These are phyloP conservation scores for Coccyzus lansbergi DNA, from an alignment of 2,797 vertebrate species.

Conservation along the genomic window DNA sequence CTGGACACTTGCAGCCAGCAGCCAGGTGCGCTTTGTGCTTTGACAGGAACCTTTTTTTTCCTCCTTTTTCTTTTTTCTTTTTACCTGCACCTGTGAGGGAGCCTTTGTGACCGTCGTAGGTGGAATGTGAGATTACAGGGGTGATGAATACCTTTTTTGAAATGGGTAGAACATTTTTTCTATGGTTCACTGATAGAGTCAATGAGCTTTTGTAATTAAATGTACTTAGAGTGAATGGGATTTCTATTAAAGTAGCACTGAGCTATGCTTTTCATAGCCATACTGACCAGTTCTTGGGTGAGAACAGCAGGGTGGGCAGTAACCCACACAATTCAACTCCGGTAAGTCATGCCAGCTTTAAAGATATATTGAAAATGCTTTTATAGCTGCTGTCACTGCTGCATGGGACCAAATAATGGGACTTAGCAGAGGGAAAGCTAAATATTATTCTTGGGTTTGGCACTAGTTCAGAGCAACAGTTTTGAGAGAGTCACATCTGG, in stretches of 20 bases:
- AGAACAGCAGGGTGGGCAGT: background rate
- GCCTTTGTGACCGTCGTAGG: background rate
- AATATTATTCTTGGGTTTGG: background rate
- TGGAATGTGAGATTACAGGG: constrained; percentile 14
- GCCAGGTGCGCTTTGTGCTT: background rate
- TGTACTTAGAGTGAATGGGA: background rate
- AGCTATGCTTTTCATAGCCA: background rate
- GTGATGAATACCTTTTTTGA: background rate
- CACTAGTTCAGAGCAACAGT: background rate
- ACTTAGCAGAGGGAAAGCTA: background rate
- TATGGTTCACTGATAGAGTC: constrained; percentile 23
- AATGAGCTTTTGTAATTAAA: constrained; percentile 38
- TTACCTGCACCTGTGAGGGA: background rate
- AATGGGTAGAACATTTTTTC: background rate
- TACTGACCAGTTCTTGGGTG: background rate
- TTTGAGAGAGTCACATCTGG: background rate
- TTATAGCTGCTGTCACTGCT: background rate
- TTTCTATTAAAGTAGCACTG: constrained; percentile 13
- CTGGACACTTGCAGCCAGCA: background rate
- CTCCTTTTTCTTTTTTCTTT: background rate
- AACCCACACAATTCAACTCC: background rate
- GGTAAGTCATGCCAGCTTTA: background rate
- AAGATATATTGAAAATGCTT: background rate
- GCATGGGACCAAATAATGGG: background rate
- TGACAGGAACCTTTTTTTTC: background rate